Conservation (phyloP, 2,888 invertebrate species). For the Rhingia rostrata region DNA sequence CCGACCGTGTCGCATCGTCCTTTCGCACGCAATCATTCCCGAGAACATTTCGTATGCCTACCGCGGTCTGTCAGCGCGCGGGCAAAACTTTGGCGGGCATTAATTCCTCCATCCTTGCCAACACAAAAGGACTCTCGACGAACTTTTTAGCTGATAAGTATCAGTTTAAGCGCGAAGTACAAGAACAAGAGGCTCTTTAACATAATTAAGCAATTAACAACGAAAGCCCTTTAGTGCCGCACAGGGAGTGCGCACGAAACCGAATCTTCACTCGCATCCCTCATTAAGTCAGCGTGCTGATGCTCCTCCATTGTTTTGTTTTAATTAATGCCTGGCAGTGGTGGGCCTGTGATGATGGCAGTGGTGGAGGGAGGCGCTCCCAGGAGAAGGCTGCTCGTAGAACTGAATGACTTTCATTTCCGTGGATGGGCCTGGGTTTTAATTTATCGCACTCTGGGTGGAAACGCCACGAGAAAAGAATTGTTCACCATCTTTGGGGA, state of each 20-base stretch:
- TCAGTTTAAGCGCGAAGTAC: slow-evolving; percentile 51
- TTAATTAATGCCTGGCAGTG: slow-evolving; percentile 61
- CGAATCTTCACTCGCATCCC: slow-evolving; percentile 61
- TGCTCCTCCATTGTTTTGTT: slow-evolving; percentile 63
- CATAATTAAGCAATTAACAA: slow-evolving; percentile 78
- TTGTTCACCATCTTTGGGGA: slow-evolving; percentile 8
- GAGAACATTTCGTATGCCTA: slow-evolving; percentile 27
- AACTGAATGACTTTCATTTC: slow-evolving; percentile 45
- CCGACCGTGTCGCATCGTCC: neutral
- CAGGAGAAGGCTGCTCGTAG: slow-evolving; percentile 44
- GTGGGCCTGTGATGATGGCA: neutral
- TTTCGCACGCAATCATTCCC: slow-evolving; percentile 46
- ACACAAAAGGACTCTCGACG: slow-evolving; percentile 49
- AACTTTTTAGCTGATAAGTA: slow-evolving; percentile 69
- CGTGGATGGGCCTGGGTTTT: slow-evolving; percentile 46
- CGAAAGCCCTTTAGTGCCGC: slow-evolving; percentile 75
- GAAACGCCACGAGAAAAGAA: slow-evolving; percentile 29
- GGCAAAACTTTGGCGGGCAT: slow-evolving; percentile 46
- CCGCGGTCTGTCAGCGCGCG: slow-evolving; percentile 48
- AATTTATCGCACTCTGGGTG: slow-evolving; percentile 52
- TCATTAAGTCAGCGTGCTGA: slow-evolving; percentile 63
- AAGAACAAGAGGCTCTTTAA: slow-evolving; percentile 75
- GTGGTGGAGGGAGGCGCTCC: slow-evolving; percentile 33
- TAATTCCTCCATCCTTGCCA: neutral
- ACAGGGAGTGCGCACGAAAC: slow-evolving; percentile 57